Evolutionary conservation across 2,888 invertebrate genomes (phyloP), one percentile per base, ranked within the genome.

Genomic region (Parochlus steinenii): DNA sequence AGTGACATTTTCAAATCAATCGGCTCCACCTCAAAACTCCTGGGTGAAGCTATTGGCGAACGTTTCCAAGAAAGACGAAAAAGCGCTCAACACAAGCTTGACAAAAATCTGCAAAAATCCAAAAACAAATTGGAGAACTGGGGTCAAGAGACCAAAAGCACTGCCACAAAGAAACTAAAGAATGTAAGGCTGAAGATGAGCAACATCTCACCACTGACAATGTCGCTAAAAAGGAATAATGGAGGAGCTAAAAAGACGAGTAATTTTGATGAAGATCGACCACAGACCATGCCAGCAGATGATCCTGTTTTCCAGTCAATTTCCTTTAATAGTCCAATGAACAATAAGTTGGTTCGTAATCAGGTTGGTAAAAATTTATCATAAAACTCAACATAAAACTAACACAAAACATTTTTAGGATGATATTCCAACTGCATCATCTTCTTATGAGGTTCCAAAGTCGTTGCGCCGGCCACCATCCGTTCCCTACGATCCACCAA

Each of bases 1-100:
- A 58, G 58, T 32, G 52, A 57, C 26, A 43, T 58, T 1, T 40
- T 58, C 10, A 58, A 58, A 37, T 52, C 57, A 2, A 41, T 58
- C 42, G 58, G 58, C 20, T 48, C 45, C 25, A 56, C 59, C 3
- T 58, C 58, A 4, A 57, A 54, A 39, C 43, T 54, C 12, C 44
- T 58, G 10, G 52, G 54, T 30, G 57, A 57, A 46, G 51, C 59
- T 3, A 54, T 58, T 36, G 48, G 54, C 4, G 58, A 59, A 41
- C 52, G 58, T 5, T 49, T 58, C n/a, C 49, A 50, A 5, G 44
- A 47, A 37, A 54, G 48, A 38, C 57, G 55, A 3, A 55, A 53
- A 40, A 55, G 51, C 7, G 56, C 56, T 14, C 55, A 51, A 42
- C 51, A 54, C 37, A 53, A 53, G n/a, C 38, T 58, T 17, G 55